Conservation (phyloP, 2,797 vertebrate species). For the Sylvilagus floridanus region DNA sequence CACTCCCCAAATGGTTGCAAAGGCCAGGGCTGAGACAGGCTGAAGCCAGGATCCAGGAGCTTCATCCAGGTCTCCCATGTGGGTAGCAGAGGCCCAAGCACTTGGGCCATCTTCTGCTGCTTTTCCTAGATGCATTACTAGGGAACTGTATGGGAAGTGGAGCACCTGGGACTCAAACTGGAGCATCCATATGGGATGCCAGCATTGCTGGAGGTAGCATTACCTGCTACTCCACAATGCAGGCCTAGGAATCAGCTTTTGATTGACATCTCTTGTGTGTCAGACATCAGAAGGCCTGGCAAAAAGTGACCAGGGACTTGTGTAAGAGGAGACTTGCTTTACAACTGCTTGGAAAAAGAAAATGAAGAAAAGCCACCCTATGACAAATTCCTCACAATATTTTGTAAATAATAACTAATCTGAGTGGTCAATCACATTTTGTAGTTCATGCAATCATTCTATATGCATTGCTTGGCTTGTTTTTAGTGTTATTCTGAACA, state of each 20-base stretch:
- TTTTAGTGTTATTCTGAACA: background rate
- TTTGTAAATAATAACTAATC: constrained; percentile 2
- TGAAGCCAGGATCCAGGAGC: too few relatives aligned
- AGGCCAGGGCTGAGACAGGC: too few relatives aligned
- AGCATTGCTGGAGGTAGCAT: too few relatives aligned
- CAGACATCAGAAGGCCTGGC: background rate
- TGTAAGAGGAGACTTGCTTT: background rate
- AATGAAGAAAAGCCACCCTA: background rate
- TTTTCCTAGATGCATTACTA: too few relatives aligned
- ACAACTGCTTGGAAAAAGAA: constrained; percentile 1
- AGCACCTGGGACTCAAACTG: too few relatives aligned
- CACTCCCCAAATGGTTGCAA: too few relatives aligned
- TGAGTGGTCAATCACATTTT: background rate
- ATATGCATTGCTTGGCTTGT: background rate
- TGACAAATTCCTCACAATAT: background rate
- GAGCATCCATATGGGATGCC: too few relatives aligned
- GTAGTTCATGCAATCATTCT: background rate
- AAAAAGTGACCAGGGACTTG: background rate
- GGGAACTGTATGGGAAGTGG: too few relatives aligned
- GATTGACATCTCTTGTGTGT: background rate
- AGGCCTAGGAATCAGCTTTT: background rate
- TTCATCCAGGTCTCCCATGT: too few relatives aligned
- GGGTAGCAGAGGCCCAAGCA: too few relatives aligned
- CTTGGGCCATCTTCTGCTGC: too few relatives aligned
- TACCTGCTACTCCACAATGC: too few relatives aligned